phyloP scores from a whole-genome alignment of 37 sponge, comb jelly and placozoan species.

The Halichondria panicea region DNA sequence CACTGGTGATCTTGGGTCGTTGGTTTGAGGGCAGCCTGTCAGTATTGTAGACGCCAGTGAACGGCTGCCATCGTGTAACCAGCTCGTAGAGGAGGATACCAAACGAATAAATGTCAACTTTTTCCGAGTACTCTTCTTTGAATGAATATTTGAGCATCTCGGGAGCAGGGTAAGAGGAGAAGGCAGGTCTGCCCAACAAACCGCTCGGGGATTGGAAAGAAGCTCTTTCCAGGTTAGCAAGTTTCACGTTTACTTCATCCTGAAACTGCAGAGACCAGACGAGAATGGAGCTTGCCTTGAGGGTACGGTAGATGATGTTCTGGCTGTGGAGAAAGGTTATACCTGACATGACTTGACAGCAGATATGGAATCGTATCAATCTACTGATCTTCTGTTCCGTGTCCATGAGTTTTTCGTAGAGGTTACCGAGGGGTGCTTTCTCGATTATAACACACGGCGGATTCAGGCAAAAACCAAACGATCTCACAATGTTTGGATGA shows the following conservation, averaged over 20 bases:
- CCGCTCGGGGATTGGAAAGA: constrained; percentile 54
- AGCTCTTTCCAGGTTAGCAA: constrained; percentile 76
- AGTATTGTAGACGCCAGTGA: constrained; percentile 11
- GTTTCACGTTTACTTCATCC: constrained; percentile 60
- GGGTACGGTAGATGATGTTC: constrained; percentile 70
- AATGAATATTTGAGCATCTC: constrained; percentile 66
- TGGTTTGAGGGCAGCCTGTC: constrained; percentile 33
- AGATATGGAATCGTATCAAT: constrained; percentile 65
- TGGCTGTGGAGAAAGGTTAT: constrained; percentile 59
- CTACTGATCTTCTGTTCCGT: constrained; percentile 62
- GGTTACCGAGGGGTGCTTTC: constrained; percentile 75
- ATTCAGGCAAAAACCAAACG: constrained; percentile 47
- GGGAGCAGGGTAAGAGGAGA: constrained; percentile 62
- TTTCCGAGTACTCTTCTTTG: constrained; percentile 79
- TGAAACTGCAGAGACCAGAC: constrained; percentile 76
- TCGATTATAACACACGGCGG: constrained; percentile 67
- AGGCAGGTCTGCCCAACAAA: constrained; percentile 31
- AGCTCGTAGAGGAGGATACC: constrained; percentile 80
- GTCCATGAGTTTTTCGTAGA: constrained; percentile 70
- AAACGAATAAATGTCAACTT: constrained; percentile 79
- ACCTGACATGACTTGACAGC: constrained; percentile 66
- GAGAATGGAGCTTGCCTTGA: constrained; percentile 73
- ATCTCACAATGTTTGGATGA: constrained; percentile 67
- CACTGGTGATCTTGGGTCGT: constrained; percentile 64
- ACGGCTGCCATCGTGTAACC: constrained; percentile 73